Conservation (phyloP, 2,113 vertebrate species). For the Tychaedon coryphoeus region DNA sequence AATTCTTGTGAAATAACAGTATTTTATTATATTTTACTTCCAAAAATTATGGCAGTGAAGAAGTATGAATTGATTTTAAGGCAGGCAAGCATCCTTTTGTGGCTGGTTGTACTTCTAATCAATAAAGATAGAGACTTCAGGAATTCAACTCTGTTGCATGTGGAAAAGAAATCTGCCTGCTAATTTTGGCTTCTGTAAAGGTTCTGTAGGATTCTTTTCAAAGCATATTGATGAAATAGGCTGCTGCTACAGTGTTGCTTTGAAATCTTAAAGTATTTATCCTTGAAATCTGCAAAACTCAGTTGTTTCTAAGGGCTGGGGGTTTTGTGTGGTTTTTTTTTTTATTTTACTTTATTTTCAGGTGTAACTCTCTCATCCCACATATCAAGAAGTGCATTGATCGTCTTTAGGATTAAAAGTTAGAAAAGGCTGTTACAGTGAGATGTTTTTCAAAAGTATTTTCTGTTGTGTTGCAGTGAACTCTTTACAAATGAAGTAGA, state of each 20-base stretch:
- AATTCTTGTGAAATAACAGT: neutral
- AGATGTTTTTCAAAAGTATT: neutral
- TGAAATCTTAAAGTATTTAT: neutral
- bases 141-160: neutral
- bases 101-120: neutral
- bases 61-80: neutral
- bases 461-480: neutral
- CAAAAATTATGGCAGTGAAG: neutral
- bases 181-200: neutral
- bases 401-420: neutral
- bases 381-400: neutral
- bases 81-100: neutral
- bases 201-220: neutral
- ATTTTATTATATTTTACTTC: neutral
- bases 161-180: neutral
- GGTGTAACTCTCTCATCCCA: neutral
- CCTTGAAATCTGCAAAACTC: neutral
- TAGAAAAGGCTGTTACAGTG: neutral
- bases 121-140: neutral
- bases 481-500: neutral
- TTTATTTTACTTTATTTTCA: neutral
- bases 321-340: rapidly evolving
- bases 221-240: neutral
- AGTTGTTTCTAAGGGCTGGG: neutral
- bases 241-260: neutral